phyloP scores from a whole-genome alignment of 2,888 invertebrate genomes.

The Netelia virgata region DNA sequence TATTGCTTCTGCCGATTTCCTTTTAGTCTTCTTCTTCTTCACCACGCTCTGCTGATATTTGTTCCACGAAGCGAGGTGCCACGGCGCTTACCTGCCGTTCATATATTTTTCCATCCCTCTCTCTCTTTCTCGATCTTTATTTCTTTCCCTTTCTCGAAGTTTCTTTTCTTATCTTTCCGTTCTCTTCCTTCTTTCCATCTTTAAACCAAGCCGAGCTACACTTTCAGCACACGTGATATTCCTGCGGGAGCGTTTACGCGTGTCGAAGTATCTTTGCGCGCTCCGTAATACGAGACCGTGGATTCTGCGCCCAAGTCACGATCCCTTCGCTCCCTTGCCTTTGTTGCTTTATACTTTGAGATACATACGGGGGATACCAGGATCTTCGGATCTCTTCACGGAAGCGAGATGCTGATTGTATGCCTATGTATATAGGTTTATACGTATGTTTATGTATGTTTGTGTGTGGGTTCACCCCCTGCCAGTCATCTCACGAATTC shows the following conservation, averaged over 20 bases:
- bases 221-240: slow-evolving; percentile 63
- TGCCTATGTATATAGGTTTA: slow-evolving; percentile 10
- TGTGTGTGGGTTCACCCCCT: slow-evolving; percentile 43
- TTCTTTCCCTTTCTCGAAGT: not conserved
- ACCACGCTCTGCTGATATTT: slow-evolving; percentile 60
- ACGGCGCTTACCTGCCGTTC: slow-evolving; percentile 49
- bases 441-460: not conserved
- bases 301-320: slow-evolving; percentile 63
- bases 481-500: slow-evolving; percentile 65
- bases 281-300: slow-evolving; percentile 59
- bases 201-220: slow-evolving; percentile 14
- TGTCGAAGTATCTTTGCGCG: slow-evolving; percentile 67
- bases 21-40: slow-evolving; percentile 43
- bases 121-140: not conserved
- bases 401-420: slow-evolving; percentile 55
- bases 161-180: slow-evolving; percentile 35
- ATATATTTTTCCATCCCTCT: slow-evolving; percentile 32
- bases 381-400: slow-evolving; percentile 65
- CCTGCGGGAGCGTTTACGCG: slow-evolving; percentile 68
- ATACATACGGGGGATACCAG: slow-evolving; percentile 56
- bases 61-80: slow-evolving; percentile 62
- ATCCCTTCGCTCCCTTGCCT: slow-evolving; percentile 50
- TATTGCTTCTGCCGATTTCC: slow-evolving; percentile 43
- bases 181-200: slow-evolving; percentile 22
- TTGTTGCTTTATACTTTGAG: slow-evolving; percentile 47